Evolutionary conservation across 1,140 invertebrate genomes (phyloP).

Genomic region (Pseudachorutes palmiensis): DNA sequence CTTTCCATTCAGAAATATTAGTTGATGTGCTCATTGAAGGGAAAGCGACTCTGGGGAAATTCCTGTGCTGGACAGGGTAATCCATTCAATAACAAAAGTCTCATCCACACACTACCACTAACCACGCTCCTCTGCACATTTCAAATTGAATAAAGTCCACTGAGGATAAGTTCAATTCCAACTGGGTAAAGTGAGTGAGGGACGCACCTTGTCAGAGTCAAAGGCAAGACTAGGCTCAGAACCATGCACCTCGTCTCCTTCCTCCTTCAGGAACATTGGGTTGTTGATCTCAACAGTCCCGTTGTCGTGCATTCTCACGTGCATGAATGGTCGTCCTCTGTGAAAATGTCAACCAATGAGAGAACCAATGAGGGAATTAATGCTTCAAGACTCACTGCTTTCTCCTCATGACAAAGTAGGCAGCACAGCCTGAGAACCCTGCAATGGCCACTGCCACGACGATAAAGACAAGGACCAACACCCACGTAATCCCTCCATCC

Average conservation of each 20-base stretch:
- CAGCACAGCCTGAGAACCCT: slow-evolving; percentile 32
- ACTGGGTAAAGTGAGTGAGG: slow-evolving; percentile 14
- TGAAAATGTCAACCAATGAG: no score
- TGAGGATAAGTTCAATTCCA: neutral
- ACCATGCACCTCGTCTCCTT: slow-evolving; percentile 55
- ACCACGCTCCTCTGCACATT: no score
- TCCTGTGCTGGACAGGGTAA: neutral
- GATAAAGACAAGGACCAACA: slow-evolving; percentile 39
- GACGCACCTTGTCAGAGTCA: slow-evolving; percentile 52
- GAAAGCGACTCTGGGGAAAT: neutral
- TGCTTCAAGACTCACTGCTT: slow-evolving; percentile 32
- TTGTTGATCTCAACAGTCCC: slow-evolving; percentile 65
- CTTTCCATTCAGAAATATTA: neutral
- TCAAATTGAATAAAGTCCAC: neutral
- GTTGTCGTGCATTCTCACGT: slow-evolving; percentile 67
- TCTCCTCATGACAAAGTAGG: slow-evolving; percentile 36
- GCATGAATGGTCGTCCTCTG: slow-evolving; percentile 60
- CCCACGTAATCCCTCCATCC: slow-evolving; percentile 34
- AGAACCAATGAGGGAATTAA: no score
- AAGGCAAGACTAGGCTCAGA: slow-evolving; percentile 48
- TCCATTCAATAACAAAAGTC: neutral
- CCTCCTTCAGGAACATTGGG: slow-evolving; percentile 69
- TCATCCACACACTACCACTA: no score
- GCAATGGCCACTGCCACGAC: slow-evolving; percentile 37
- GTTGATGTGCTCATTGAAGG: neutral